A percentile compares a stretch with the other conserved stretches of the same genome.
These are phyloP conservation scores for Palythoa caribaeorum DNA, from an alignment of 92 coral and sea anemone genomes.

Conservation along the genomic window DNA sequence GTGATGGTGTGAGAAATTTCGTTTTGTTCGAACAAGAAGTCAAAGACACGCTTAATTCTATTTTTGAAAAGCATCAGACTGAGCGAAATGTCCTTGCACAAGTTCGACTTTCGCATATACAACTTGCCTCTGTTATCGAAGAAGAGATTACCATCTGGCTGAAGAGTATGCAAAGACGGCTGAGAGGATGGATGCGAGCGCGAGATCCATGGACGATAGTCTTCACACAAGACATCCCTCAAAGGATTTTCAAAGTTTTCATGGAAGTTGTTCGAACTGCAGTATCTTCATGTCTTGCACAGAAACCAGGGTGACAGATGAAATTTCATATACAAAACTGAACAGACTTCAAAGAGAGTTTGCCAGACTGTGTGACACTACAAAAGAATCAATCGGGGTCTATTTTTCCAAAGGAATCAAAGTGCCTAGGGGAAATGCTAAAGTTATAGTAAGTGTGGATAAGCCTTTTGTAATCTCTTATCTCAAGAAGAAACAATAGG, in stretches of 20 bases:
- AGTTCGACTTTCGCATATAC: too few species aligned
- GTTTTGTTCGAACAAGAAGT: neutral
- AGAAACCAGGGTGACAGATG: constrained; percentile 24
- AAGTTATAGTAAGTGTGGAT: constrained; percentile 41
- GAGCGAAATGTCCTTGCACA: constrained; percentile 40
- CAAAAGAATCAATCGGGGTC: too few species aligned
- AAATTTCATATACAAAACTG: constrained; percentile 39
- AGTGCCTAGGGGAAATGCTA: constrained; percentile 49
- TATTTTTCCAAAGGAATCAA: constrained; percentile 31
- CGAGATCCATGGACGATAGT: constrained; percentile 22
- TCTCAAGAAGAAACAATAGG: constrained; percentile 52
- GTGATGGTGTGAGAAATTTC: too few species aligned
- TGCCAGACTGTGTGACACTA: constrained; percentile 45
- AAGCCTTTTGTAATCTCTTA: constrained; percentile 61
- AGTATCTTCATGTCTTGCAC: constrained; percentile 32
- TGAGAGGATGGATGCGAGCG: constrained; percentile 27
- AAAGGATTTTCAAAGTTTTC: constrained; percentile 10
- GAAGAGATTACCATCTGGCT: constrained; percentile 39
- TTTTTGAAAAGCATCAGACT: constrained; percentile 38
- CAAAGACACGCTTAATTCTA: constrained; percentile 27
- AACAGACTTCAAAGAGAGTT: constrained; percentile 46
- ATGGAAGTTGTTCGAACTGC: constrained; percentile 35
- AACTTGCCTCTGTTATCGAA: neutral
- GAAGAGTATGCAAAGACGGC: constrained; percentile 32
- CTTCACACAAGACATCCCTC: constrained; percentile 29